These are phyloP conservation scores for Eugnorisma glareosa DNA, from an alignment of 2,888 invertebrate genomes.

Conservation along the genomic window DNA sequence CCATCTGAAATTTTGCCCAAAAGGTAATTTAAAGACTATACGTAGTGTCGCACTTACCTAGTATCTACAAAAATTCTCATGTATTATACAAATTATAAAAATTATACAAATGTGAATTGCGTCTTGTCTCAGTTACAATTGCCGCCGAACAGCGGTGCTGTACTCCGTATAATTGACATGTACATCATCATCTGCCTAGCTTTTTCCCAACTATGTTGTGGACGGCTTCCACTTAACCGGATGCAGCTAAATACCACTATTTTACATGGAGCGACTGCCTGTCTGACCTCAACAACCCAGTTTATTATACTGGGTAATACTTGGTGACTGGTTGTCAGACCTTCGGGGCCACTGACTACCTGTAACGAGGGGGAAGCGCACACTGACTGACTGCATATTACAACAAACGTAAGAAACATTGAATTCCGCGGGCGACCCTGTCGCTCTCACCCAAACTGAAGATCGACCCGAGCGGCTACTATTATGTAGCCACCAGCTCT, in stretches of 20 bases:
- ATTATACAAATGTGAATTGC: constrained; percentile 5
- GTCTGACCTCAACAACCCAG: too few relatives aligned
- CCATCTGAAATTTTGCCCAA: neutral
- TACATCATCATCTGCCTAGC: too few relatives aligned
- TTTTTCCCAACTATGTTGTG: too few relatives aligned
- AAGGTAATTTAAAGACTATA: constrained; percentile 3
- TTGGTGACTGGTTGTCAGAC: neutral
- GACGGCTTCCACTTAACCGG: too few relatives aligned
- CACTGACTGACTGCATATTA: neutral
- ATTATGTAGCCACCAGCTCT: neutral
- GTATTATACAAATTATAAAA: constrained; percentile 4
- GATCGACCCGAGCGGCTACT: neutral
- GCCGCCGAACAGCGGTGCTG: neutral
- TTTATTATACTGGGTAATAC: neutral
- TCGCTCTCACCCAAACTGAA: neutral
- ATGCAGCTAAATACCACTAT: too few relatives aligned
- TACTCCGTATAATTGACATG: neutral
- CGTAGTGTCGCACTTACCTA: neutral
- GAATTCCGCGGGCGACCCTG: too few relatives aligned
- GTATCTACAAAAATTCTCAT: neutral
- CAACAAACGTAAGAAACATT: neutral
- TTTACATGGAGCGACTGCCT: too few relatives aligned
- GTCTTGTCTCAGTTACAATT: neutral
- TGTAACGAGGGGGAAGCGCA: neutral
- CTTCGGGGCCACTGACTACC: too few relatives aligned